These are phyloP conservation scores for Jaculus jaculus DNA, from an alignment of 2,113 vertebrate species.

Conservation along the genomic window DNA sequence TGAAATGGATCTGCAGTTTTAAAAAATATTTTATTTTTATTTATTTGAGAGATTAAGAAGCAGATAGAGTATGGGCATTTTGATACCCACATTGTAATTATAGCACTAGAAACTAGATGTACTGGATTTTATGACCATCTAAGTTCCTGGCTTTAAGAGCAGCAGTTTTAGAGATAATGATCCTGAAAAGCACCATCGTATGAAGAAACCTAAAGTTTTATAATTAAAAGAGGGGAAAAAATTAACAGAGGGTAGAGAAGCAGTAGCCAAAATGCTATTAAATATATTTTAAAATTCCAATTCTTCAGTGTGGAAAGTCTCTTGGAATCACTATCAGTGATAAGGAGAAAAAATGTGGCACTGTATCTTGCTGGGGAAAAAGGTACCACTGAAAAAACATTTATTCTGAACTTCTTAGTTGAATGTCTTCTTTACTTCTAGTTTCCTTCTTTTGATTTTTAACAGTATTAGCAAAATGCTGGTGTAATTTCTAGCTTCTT, in stretches of 20 bases:
- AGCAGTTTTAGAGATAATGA: neutral
- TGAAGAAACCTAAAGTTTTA: neutral
- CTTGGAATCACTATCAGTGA: neutral
- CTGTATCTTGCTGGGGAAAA: neutral
- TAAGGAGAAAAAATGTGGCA: neutral
- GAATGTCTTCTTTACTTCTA: conserved; percentile 4
- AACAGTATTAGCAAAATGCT: neutral
- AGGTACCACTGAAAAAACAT: neutral
- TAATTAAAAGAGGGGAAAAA: neutral
- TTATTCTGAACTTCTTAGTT: neutral
- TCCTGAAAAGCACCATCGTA: neutral
- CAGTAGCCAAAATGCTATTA: neutral
- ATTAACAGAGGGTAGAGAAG: neutral
- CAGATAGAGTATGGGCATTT: no score
- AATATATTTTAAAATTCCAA: conserved; percentile 6
- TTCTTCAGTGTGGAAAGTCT: conserved; percentile 13
- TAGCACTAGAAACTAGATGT: neutral
- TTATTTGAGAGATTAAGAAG: no score
- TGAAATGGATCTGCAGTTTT: neutral
- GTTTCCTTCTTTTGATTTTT: neutral
- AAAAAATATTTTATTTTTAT: no score
- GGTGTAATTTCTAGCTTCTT: neutral
- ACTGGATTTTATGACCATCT: neutral
- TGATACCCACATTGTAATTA: neutral
- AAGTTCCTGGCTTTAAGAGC: neutral